These are phyloP conservation scores for Hypotaenidia okinawae DNA, from an alignment of 2,797 vertebrate genomes.

Conservation along the genomic window DNA sequence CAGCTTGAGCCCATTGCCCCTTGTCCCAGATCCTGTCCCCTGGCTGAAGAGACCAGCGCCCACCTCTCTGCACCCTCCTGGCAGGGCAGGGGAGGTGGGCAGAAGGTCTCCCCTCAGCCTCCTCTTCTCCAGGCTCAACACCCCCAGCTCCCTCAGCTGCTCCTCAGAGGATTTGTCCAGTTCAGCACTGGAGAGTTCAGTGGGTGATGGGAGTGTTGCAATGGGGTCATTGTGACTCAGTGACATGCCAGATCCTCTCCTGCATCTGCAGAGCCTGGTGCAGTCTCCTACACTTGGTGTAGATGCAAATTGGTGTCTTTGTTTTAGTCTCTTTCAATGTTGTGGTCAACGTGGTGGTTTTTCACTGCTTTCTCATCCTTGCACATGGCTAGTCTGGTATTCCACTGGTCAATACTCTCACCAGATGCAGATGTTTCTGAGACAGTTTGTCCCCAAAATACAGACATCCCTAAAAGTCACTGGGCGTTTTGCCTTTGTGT, in stretches of 20 bases:
- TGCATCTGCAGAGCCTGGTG: conserved; percentile 22
- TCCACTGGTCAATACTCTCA: background rate
- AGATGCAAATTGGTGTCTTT: background rate
- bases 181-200: background rate
- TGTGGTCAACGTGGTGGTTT: background rate
- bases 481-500: background rate
- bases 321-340: background rate
- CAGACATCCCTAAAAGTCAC: background rate
- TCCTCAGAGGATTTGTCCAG: too few relatives aligned
- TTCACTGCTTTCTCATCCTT: conserved; percentile 20
- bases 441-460: background rate
- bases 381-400: background rate
- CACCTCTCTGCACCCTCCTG: too few relatives aligned
- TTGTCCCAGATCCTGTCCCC: too few relatives aligned
- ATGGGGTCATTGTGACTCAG: background rate
- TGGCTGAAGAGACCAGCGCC: too few relatives aligned
- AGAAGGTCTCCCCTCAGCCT: too few relatives aligned
- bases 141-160: too few relatives aligned
- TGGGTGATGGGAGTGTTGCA: background rate
- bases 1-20: too few relatives aligned
- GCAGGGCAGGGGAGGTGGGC: too few relatives aligned
- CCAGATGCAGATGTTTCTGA: background rate
- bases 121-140: too few relatives aligned
- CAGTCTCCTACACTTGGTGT: background rate
- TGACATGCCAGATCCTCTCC: background rate